These are phyloP conservation scores for Myotis planiceps DNA, from an alignment of 2,797 vertebrate genomes.

Conservation along the genomic window DNA sequence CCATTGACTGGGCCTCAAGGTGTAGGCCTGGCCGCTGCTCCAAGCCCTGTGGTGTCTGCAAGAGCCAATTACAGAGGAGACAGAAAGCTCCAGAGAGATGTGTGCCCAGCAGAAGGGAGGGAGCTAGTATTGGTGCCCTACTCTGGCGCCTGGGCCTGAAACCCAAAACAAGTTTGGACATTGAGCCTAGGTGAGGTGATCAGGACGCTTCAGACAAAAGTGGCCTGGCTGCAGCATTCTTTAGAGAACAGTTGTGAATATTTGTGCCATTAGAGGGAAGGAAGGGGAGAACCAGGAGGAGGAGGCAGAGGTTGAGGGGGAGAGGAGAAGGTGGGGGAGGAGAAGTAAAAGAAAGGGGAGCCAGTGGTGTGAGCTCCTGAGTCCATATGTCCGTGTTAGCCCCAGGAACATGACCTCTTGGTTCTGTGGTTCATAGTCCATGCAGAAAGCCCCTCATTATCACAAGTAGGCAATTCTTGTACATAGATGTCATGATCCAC, in stretches of 20 bases:
- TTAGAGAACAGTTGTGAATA: background rate
- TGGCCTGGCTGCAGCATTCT: background rate
- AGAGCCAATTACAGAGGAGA: background rate
- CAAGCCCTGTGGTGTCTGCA: background rate
- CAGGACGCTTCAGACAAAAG: no score
- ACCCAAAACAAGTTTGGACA: background rate
- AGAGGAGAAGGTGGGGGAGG: no score
- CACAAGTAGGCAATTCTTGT: background rate
- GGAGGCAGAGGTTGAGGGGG: no score
- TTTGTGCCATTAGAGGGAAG: background rate
- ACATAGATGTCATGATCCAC: background rate
- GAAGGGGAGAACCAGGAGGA: background rate
- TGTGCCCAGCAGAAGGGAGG: background rate
- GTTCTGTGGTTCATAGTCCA: background rate
- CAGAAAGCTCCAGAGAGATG: background rate
- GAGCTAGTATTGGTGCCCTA: no score
- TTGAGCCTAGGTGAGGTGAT: background rate
- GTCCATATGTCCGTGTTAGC: rapidly evolving
- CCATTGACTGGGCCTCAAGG: no score
- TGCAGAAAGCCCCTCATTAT: background rate
- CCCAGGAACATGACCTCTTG: no score
- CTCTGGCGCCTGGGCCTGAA: background rate
- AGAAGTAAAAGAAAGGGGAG: background rate
- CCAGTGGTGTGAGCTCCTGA: background rate
- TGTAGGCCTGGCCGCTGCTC: background rate